A percentile compares a stretch with the other conserved stretches of the same genome.
Evolutionary conservation across 2,113 vertebrate genomes (phyloP).

Genomic region (Theropithecus gelada): DNA sequence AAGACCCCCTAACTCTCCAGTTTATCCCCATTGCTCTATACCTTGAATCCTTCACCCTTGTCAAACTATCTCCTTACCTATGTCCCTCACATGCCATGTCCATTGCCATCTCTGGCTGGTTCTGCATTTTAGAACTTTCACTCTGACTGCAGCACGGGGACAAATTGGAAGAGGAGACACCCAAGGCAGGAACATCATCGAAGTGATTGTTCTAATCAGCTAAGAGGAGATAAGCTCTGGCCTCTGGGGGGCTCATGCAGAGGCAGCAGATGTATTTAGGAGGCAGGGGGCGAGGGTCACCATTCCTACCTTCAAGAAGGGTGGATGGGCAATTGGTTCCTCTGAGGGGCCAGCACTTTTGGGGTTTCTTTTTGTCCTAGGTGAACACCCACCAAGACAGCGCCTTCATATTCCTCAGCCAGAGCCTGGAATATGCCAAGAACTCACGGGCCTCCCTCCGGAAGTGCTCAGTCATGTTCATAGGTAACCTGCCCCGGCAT

Average conservation of each 20-base stretch:
- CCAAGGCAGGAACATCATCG: not conserved
- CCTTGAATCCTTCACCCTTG: not conserved
- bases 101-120: not conserved
- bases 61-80: not conserved
- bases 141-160: not conserved
- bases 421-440: constrained; percentile 69
- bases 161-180: not conserved
- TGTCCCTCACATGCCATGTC: not conserved
- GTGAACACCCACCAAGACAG: constrained; percentile 62
- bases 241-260: not conserved
- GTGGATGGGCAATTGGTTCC: not conserved
- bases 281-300: not conserved
- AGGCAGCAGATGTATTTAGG: not conserved
- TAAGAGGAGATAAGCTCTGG: not conserved
- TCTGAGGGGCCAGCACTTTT: not conserved
- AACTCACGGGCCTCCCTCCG: constrained; percentile 62
- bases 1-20: not conserved
- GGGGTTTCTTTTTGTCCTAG: constrained; percentile 47
- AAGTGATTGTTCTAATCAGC: not conserved
- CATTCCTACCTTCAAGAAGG: not conserved
- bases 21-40: not conserved
- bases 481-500: constrained; percentile 69
- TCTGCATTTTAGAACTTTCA: not conserved
- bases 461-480: constrained; percentile 72
- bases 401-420: constrained; percentile 65